phyloP scores from a whole-genome alignment of 2,888 invertebrate genomes.

The Cheilosia scutellata region DNA sequence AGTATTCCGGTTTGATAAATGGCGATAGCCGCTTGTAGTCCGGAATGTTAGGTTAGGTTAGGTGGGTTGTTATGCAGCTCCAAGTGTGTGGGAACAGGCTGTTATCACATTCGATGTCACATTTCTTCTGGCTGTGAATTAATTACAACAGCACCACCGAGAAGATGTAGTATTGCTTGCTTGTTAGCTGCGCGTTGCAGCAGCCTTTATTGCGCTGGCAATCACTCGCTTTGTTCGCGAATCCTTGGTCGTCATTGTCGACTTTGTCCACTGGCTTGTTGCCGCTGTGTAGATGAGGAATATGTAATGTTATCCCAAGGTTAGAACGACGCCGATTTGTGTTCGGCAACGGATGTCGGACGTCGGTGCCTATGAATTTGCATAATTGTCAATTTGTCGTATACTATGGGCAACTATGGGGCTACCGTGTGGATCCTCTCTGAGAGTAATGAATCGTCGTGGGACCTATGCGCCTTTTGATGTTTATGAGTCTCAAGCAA shows the following conservation, averaged over 20 bases:
- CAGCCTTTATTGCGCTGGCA: slow-evolving; percentile 46
- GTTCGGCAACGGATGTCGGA: slow-evolving; percentile 55
- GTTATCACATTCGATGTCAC: slow-evolving; percentile 72
- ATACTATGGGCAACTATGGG: not conserved
- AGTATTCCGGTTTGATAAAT: slow-evolving; percentile 72
- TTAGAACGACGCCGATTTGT: slow-evolving; percentile 48
- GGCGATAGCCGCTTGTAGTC: slow-evolving; percentile 42
- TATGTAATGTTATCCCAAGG: slow-evolving; percentile 52
- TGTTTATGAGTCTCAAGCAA: slow-evolving; percentile 56
- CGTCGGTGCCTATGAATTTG: slow-evolving; percentile 59
- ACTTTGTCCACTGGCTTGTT: slow-evolving; percentile 19
- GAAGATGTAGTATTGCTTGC: slow-evolving; percentile 44
- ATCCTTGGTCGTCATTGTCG: slow-evolving; percentile 23
- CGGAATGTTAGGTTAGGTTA: slow-evolving; percentile 38
- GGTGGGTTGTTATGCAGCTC: slow-evolving; percentile 31
- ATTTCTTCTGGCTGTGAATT: slow-evolving; percentile 66
- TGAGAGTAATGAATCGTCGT: slow-evolving; percentile 41
- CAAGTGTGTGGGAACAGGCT: slow-evolving; percentile 70
- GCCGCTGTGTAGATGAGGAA: slow-evolving; percentile 26
- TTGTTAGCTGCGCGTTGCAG: slow-evolving; percentile 26
- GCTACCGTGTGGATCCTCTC: slow-evolving; percentile 5
- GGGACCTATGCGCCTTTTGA: slow-evolving; percentile 38
- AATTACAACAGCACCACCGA: slow-evolving; percentile 52
- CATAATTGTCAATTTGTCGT: slow-evolving; percentile 73
- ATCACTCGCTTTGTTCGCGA: slow-evolving; percentile 48